Percentiles rank a stretch among this genome's conserved stretches.
Conservation (phyloP, 2,113 vertebrate genomes). For the Heterochromis multidens region DNA sequence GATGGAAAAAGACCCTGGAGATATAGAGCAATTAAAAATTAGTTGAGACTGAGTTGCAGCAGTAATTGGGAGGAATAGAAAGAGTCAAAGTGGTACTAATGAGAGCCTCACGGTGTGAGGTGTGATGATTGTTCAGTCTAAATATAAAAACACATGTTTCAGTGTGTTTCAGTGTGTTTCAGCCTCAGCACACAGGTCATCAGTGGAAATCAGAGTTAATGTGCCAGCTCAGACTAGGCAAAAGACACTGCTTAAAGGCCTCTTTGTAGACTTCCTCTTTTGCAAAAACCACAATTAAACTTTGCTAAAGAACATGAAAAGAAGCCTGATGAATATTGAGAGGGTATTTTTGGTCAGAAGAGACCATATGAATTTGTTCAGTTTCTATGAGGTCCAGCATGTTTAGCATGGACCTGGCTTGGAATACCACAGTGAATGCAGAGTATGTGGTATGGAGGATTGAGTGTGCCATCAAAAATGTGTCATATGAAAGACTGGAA, state of each 20-base stretch:
- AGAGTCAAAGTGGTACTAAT: neutral
- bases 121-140: neutral
- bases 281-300: neutral
- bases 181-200: neutral
- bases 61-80: neutral
- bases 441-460: neutral
- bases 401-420: neutral
- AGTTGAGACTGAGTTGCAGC: neutral
- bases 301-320: neutral
- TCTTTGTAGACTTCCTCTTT: neutral
- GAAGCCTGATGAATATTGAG: neutral
- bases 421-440: neutral
- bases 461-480: neutral
- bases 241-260: neutral
- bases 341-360: neutral
- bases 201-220: neutral
- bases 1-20: neutral
- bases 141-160: neutral
- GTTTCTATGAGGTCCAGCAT: neutral
- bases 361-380: neutral
- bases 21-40: neutral
- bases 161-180: neutral
- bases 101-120: neutral
- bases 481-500: neutral
- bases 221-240: neutral